Conservation (phyloP, 2,113 vertebrate genomes). For the Rallus limicola region DNA sequence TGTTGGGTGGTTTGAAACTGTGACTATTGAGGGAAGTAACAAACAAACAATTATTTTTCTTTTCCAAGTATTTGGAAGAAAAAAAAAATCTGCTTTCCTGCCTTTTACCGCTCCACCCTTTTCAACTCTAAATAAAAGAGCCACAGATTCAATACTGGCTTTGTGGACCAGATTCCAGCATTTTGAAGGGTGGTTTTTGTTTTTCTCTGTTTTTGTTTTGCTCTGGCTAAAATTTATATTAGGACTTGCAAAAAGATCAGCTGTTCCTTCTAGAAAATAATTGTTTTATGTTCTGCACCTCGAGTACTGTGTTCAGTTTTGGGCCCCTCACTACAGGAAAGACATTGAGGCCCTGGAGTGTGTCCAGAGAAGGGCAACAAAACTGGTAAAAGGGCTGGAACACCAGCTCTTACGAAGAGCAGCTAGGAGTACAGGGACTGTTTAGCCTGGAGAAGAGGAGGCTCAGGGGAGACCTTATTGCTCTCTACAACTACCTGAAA, state of each 20-base stretch:
- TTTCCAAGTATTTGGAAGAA: neutral
- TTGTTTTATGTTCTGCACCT: neutral
- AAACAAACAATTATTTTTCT: neutral
- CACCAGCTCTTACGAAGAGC: too few species aligned
- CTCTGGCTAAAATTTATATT: neutral
- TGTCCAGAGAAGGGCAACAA: too few species aligned
- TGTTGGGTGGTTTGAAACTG: constrained; percentile 16
- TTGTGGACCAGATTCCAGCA: neutral
- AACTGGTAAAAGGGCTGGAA: too few species aligned
- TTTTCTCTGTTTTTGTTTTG: neutral
- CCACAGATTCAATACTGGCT: neutral
- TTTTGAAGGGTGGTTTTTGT: neutral
- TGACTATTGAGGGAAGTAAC: neutral
- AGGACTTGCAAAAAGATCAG: neutral
- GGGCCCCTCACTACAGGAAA: too few species aligned
- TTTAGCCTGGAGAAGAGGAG: too few species aligned
- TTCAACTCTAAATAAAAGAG: neutral
- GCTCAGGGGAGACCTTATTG: too few species aligned
- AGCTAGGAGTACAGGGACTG: too few species aligned
- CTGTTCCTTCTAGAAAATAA: neutral
- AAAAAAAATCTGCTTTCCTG: neutral
- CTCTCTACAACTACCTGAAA: too few species aligned
- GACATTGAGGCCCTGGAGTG: too few species aligned
- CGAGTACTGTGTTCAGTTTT: too few species aligned
- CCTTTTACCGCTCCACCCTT: neutral